Percentiles rank a stretch among this genome's conserved stretches.
Evolutionary conservation across 1,140 invertebrate genomes (phyloP).

Genomic region (Chrysomallon squamiferum): DNA sequence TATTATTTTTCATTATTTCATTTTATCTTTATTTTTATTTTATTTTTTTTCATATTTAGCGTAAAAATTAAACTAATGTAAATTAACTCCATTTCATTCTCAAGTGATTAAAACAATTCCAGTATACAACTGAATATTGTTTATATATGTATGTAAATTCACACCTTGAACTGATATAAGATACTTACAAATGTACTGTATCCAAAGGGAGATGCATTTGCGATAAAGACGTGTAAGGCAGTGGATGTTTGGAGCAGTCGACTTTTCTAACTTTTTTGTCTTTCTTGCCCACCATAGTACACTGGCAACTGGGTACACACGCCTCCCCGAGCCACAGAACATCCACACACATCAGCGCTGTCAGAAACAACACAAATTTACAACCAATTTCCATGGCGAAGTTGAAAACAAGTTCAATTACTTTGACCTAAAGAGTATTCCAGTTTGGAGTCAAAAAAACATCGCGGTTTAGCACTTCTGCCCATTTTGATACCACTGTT

Average conservation of each 20-base stretch:
- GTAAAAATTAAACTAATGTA: too few species aligned
- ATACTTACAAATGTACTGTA: slow-evolving; percentile 33
- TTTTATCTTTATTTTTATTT: too few species aligned
- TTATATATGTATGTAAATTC: too few species aligned
- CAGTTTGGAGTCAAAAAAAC: background rate
- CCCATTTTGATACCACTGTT: background rate
- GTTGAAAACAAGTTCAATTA: background rate
- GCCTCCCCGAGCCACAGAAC: slow-evolving; percentile 10
- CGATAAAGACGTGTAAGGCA: slow-evolving; percentile 19
- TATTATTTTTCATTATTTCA: too few species aligned
- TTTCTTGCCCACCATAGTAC: slow-evolving; percentile 19
- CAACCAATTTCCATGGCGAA: background rate
- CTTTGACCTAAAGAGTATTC: background rate
- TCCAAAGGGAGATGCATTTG: slow-evolving; percentile 26
- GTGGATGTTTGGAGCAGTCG: slow-evolving; percentile 21
- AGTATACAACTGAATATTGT: too few species aligned
- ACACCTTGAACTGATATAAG: too few species aligned
- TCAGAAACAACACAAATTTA: background rate
- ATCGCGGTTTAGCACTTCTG: background rate
- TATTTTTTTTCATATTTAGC: too few species aligned
- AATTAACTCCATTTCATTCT: too few species aligned
- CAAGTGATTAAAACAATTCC: too few species aligned
- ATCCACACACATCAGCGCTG: background rate
- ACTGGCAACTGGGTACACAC: slow-evolving; percentile 27
- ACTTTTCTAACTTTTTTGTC: slow-evolving; percentile 28